phyloP scores from a whole-genome alignment of 2,888 invertebrate genomes.

The Phania funesta region DNA sequence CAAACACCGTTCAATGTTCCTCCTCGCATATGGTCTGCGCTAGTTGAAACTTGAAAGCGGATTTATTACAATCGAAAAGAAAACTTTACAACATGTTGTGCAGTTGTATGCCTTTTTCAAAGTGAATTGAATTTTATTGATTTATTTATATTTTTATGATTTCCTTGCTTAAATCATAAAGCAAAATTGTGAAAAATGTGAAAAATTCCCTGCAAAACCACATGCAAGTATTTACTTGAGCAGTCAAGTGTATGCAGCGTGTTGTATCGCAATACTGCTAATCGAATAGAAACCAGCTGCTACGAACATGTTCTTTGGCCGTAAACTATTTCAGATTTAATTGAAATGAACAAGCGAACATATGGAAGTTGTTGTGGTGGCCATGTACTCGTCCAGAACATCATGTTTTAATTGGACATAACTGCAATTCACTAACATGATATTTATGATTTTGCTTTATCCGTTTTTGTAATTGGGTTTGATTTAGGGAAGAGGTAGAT shows the following conservation, averaged over 20 bases:
- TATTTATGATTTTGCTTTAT: not conserved
- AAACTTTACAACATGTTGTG: not conserved
- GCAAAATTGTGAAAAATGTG: not conserved
- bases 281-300: constrained; percentile 10
- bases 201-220: not conserved
- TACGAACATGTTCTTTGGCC: not conserved
- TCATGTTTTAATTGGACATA: constrained; percentile 23
- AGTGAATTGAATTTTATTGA: constrained; percentile 54
- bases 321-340: constrained; percentile 28
- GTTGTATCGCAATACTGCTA: not conserved
- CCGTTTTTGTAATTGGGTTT: not conserved
- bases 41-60: no score
- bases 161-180: constrained; percentile 29
- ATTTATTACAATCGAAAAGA: no score
- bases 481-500: not conserved
- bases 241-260: not conserved
- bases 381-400: constrained; percentile 18
- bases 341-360: constrained; percentile 20
- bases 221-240: not conserved
- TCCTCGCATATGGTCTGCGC: no score
- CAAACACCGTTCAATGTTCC: no score
- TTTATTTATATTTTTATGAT: constrained; percentile 43
- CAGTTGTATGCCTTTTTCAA: not conserved
- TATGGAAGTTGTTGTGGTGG: constrained; percentile 39
- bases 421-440: constrained; percentile 3